Conservation (phyloP, 2,113 vertebrate genomes). For the Malurus alboscapulatus region DNA sequence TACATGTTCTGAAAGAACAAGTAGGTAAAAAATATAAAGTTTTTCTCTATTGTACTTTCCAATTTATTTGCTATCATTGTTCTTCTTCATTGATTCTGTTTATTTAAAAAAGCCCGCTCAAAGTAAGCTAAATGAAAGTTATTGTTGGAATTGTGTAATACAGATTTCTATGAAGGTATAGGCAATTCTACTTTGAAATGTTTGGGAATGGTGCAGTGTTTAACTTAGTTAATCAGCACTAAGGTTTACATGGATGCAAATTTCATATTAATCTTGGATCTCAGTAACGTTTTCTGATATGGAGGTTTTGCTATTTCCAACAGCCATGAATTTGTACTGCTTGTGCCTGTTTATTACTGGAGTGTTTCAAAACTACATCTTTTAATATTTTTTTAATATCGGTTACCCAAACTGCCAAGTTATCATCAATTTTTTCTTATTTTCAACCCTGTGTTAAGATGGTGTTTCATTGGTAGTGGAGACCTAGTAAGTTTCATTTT, state of each 20-base stretch:
- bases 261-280: background rate
- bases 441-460: background rate
- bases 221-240: background rate
- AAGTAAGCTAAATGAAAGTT: background rate
- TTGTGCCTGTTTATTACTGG: background rate
- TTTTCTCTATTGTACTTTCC: background rate
- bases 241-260: background rate
- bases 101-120: background rate
- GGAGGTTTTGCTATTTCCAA: background rate
- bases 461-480: background rate
- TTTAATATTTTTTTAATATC: background rate
- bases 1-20: background rate
- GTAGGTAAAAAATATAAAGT: background rate
- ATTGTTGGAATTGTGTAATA: background rate
- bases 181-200: background rate
- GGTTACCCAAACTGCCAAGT: background rate
- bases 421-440: background rate
- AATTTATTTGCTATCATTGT: background rate
- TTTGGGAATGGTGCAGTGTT: background rate
- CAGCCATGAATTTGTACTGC: background rate
- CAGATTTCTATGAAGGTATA: background rate
- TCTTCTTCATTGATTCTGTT: background rate
- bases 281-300: background rate
- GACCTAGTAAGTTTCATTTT: background rate
- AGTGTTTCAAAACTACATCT: background rate